Evolutionary conservation across 2,797 vertebrate species (phyloP), one percentile per base, ranked within the genome.

Genomic region (Xiphorhynchus erythropygius): DNA sequence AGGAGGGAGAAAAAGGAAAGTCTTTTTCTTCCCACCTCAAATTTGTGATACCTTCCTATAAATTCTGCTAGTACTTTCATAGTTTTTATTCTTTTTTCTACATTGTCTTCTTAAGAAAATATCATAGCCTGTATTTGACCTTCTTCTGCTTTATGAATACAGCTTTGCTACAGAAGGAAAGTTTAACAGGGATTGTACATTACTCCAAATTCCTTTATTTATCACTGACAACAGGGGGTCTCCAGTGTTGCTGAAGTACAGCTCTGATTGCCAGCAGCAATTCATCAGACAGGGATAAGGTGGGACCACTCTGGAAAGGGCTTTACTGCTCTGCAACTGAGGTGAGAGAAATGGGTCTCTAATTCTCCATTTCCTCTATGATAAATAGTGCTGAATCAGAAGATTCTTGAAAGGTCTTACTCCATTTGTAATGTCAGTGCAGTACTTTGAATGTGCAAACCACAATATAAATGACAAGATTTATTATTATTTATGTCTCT

Each of bases 341-440:
- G 57, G 28, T 68, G 39, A 53, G n/a, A 65, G 94, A 73, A 94
- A 73, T 5, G 5, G 65, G 50, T 14, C 85, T 90, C 73, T 93
- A 93, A 93, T 81, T 92, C 79, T 84, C 73, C 37, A 65, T 86
- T 95, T 92, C 65, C 79, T 86, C 55, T 11, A 4, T 84, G 79
- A 91, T 69, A 90, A 90, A 93, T 73, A 60, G 87, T 94, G 89
- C 84, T 96, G 94, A 96, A 90, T 95, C 91, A 91, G 87, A 88
- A 88, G 79, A 65, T 41, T 89, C 63, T 85, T 89, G 44, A 73
- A 95, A 84, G 44, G 84, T 89, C 79, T 96, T 88, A 73, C 59
- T 94, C 83, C 78, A 75, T 95, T 91, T 92, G 88, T 68, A 90
- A 56, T 92, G 73, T 84, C 84, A 93, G 47, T 65, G 65, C 73